Conservation (phyloP, 2,888 invertebrate species). For the Lordiphosa fenestrarum region DNA sequence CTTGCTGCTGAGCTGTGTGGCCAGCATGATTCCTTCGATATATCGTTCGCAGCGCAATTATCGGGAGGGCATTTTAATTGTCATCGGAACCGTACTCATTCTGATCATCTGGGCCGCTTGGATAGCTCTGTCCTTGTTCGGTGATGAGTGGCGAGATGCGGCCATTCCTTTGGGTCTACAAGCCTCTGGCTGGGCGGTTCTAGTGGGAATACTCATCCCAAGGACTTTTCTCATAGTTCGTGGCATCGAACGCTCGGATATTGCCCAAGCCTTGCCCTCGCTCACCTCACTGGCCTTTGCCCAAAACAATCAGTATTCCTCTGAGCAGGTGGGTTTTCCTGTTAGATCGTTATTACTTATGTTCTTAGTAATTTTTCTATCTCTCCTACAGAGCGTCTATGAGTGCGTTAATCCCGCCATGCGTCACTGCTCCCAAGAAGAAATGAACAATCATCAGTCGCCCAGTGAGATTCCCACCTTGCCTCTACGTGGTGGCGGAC, state of each 20-base stretch:
- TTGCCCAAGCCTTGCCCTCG: constrained; percentile 82
- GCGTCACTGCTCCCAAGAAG: constrained; percentile 79
- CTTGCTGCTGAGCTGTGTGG: constrained; percentile 82
- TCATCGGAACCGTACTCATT: constrained; percentile 82
- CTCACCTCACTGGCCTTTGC: constrained; percentile 80
- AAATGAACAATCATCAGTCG: constrained; percentile 74
- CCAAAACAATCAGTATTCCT: constrained; percentile 80
- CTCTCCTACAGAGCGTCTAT: constrained; percentile 80
- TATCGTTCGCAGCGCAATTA: constrained; percentile 85
- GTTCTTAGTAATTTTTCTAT: too few species aligned
- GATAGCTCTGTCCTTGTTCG: constrained; percentile 82
- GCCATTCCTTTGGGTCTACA: constrained; percentile 84
- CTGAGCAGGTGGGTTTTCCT: constrained; percentile 76
- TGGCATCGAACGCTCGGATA: constrained; percentile 83
- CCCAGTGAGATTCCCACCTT: constrained; percentile 80
- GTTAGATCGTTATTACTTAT: not conserved
- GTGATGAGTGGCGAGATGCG: constrained; percentile 82
- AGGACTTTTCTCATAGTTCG: constrained; percentile 86
- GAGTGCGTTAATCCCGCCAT: constrained; percentile 83
- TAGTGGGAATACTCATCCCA: constrained; percentile 85
- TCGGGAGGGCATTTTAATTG: constrained; percentile 84
- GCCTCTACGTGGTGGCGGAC: constrained; percentile 78
- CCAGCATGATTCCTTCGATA: constrained; percentile 84
- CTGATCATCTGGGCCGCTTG: constrained; percentile 84
- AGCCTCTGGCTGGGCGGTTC: constrained; percentile 83